phyloP scores from a whole-genome alignment of 2,888 invertebrate genomes.

The Luperina testacea region DNA sequence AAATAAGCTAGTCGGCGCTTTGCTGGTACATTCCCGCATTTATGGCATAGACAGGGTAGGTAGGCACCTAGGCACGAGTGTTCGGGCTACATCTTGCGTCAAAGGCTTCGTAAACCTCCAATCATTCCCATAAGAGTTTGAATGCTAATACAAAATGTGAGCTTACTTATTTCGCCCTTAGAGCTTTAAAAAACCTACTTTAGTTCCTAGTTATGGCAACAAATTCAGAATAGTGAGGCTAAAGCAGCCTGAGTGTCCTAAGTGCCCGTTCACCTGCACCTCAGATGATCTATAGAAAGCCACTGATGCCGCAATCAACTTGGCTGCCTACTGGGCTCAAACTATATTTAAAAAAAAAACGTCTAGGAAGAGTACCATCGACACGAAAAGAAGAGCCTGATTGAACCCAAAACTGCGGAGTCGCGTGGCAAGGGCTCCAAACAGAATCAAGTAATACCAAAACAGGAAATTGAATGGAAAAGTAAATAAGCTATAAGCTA shows the following conservation, averaged over 20 bases:
- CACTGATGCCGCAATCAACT: not conserved
- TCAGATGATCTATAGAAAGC: not conserved
- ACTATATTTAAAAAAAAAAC: not conserved
- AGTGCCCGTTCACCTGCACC: not conserved
- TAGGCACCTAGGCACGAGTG: not conserved
- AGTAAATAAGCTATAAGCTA: constrained; percentile 19
- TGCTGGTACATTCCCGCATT: constrained; percentile 3
- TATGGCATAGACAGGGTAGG: not conserved
- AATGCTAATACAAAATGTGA: not conserved
- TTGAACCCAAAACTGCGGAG: not conserved
- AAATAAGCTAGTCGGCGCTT: constrained; percentile 41
- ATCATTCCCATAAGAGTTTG: not conserved
- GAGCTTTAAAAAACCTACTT: not conserved
- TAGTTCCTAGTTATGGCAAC: not conserved
- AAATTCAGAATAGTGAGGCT: not conserved
- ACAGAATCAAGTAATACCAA: not conserved
- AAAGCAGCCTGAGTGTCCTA: not conserved
- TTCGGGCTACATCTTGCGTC: not conserved
- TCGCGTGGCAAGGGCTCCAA: not conserved
- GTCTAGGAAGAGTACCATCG: not conserved
- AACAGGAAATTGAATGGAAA: constrained; percentile 33
- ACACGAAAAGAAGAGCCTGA: not conserved
- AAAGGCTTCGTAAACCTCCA: constrained; percentile 9
- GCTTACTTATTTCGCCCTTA: not conserved
- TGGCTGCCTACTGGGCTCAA: not conserved